Base-by-base conservation (phyloP, 2,888 invertebrate species). In the Ferdinandea cuprea region DNA sequence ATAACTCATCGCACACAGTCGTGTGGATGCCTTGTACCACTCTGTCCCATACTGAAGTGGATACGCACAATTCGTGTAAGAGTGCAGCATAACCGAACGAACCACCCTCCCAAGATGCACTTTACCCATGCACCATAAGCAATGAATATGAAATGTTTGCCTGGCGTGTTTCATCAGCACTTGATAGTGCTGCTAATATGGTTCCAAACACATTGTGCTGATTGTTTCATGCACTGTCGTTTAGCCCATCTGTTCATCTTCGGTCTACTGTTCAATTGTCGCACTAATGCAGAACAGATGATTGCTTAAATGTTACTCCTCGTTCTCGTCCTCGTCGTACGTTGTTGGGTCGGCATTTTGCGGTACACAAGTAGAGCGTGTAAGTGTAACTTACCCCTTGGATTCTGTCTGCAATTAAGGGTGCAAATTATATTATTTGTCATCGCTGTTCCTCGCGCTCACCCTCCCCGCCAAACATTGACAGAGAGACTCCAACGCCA, bases 391-490 rank as follows among this genome's bases (percentile, higher is more conserved):
- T 73, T 78, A 83, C 78, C 83, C 83, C 78, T 68, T 83, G 83
- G 63, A 71, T 50, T 56, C 44, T 42, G 77, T 69, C 78, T 72
- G 83, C 83, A 83, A 83, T 83, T 83, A 83, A 83, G 83, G 83
- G 83, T 83, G 83, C 83, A 83, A 83, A 83, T 83, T 78, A 83
- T 83, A 83, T 83, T 83, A 83, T 83, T 83, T 83, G 83, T 83
- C 83, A 83, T 83, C 83, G 58, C 83, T 71, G 65, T 71, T 30
- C 37, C 37, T 25, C 25, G 2, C 25, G 48, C 59, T 63, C 68
- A 56, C 48, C 72, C 66, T 63, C 46, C 19, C 8, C 61, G 9
- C 52, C 13, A 11, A 44, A 32, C 40, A 54, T 17, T 37, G 79
- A 73, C 44, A 25, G 25, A 25, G 25, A 25, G 35, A 73, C 48